Percentiles rank a stretch among this genome's conserved stretches.
Conservation (phyloP, 2,888 invertebrate species). For the Ochlodes sylvanus region DNA sequence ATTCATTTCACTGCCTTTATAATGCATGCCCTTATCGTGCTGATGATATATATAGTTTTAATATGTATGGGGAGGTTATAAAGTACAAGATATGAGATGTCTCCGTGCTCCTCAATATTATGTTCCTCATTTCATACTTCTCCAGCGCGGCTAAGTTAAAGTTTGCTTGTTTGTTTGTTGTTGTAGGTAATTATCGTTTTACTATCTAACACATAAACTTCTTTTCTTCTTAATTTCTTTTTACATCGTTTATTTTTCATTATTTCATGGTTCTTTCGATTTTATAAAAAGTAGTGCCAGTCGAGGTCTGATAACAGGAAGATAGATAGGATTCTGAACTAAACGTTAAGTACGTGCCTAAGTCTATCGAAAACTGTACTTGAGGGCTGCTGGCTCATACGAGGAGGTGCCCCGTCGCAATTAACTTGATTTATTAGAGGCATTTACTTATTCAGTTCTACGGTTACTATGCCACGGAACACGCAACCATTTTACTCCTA, state of each 20-base stretch:
- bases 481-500: constrained; percentile 61
- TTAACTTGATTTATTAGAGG: constrained; percentile 84
- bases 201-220: too few species aligned
- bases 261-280: background rate
- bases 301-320: constrained; percentile 36
- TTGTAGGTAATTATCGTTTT: too few species aligned
- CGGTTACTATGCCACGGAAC: constrained; percentile 71
- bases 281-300: background rate
- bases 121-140: too few species aligned
- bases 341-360: constrained; percentile 47
- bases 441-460: constrained; percentile 84
- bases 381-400: constrained; percentile 71
- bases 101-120: too few species aligned
- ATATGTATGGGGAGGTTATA: too few species aligned
- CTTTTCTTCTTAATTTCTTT: too few species aligned
- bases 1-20: constrained; percentile 23
- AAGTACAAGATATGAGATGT: too few species aligned
- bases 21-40: background rate
- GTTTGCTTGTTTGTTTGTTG: too few species aligned
- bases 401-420: constrained; percentile 80
- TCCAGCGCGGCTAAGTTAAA: too few species aligned
- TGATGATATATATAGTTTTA: background rate
- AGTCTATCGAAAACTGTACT: constrained; percentile 69
- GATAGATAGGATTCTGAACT: constrained; percentile 57
- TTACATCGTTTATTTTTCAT: too few species aligned